Percentiles rank a stretch among this genome's conserved stretches.
These are phyloP conservation scores for Phoenicopterus ruber DNA, from an alignment of 2,113 vertebrate species.

Conservation along the genomic window DNA sequence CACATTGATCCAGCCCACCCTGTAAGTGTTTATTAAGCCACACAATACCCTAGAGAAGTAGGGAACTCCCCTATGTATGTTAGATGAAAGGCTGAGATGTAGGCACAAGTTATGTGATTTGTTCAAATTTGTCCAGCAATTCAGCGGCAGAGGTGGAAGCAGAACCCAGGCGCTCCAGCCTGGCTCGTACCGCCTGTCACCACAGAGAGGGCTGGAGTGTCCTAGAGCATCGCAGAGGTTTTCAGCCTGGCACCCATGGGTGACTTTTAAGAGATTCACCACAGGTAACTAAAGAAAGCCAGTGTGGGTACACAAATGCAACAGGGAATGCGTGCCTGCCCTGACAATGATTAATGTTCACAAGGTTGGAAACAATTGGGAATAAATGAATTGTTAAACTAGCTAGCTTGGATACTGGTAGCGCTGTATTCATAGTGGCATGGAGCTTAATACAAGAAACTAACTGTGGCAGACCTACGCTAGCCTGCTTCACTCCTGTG, in stretches of 20 bases:
- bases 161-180: not conserved
- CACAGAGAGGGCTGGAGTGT: not conserved
- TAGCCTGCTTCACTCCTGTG: not conserved
- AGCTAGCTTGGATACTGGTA: not conserved
- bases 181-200: not conserved
- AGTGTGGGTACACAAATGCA: not conserved
- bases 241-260: not conserved
- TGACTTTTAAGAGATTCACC: not conserved
- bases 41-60: not conserved
- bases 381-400: not conserved
- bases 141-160: not conserved
- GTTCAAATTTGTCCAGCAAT: not conserved
- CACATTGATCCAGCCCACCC: not conserved
- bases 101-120: not conserved
- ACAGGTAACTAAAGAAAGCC: not conserved
- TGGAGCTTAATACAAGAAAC: not conserved
- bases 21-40: not conserved
- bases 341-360: not conserved
- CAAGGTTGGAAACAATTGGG: not conserved
- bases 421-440: not conserved
- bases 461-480: not conserved
- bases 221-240: not conserved
- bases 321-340: not conserved
- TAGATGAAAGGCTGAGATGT: not conserved
- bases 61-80: not conserved